Evolutionary conservation across 2,888 invertebrate species (phyloP).

Genomic region (Empis livida): DNA sequence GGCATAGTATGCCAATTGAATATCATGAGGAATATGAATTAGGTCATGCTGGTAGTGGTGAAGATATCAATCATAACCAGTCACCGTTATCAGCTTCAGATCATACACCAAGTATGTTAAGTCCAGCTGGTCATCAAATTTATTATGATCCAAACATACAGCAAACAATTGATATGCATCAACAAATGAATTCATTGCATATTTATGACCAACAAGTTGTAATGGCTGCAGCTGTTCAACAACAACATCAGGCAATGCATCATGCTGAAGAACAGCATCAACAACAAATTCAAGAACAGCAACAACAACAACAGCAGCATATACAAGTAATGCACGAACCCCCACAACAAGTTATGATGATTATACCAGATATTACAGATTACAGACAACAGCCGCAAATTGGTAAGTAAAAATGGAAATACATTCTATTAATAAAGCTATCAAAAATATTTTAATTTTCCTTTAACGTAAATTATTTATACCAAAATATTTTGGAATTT

Average conservation of each 20-base stretch:
- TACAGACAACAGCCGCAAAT: slow-evolving; percentile 8
- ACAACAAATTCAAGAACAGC: slow-evolving; percentile 10
- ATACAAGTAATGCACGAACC: slow-evolving; percentile 5
- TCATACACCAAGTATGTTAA: slow-evolving; percentile 32
- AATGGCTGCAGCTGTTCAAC: slow-evolving; percentile 10
- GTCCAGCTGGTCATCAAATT: slow-evolving; percentile 28
- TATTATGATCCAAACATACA: slow-evolving; percentile 28
- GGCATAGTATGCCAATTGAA: slow-evolving; percentile 23
- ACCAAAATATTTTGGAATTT: no score
- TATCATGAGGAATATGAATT: slow-evolving; percentile 27
- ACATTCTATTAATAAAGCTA: no score
- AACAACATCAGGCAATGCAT: slow-evolving; percentile 2
- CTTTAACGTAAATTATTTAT: no score
- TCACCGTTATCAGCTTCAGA: slow-evolving; percentile 26
- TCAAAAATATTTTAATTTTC: no score
- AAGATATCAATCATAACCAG: slow-evolving; percentile 30
- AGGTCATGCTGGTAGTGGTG: slow-evolving; percentile 15
- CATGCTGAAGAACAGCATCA: slow-evolving; percentile 4
- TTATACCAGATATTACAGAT: slow-evolving; percentile 9
- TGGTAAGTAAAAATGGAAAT: background rate
- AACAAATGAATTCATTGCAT: slow-evolving; percentile 32
- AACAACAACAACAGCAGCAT: slow-evolving; percentile 9
- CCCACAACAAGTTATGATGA: slow-evolving; percentile 6
- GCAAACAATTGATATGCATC: slow-evolving; percentile 24
- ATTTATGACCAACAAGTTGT: slow-evolving; percentile 28